Percentiles rank a stretch among this genome's conserved stretches.
These are phyloP conservation scores for Hemibagrus wyckioides DNA, from an alignment of 2,113 vertebrate species.

Conservation along the genomic window DNA sequence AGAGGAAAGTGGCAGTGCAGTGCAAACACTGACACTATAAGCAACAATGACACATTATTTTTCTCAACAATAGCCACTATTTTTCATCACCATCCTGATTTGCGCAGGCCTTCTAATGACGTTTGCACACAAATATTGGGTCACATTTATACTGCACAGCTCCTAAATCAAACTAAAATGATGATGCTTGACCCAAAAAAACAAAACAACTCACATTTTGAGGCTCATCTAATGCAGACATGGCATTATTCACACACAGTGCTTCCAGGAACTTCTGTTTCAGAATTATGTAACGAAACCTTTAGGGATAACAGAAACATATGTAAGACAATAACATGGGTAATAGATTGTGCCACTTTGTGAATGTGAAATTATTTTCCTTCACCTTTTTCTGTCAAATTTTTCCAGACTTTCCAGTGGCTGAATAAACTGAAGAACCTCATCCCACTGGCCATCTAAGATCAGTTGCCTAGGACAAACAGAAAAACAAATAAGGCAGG, in stretches of 20 bases:
- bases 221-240: conserved; percentile 91
- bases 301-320: conserved; percentile 60
- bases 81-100: background rate
- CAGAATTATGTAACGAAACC: conserved; percentile 94
- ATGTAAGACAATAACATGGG: conserved; percentile 3
- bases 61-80: background rate
- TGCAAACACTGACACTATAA: background rate
- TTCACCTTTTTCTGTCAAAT: conserved; percentile 95
- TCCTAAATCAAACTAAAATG: background rate
- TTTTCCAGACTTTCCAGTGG: conserved; percentile 96
- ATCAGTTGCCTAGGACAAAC: conserved; percentile 84
- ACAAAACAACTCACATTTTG: conserved; percentile 88
- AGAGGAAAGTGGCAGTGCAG: no score
- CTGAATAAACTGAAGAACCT: conserved; percentile 98
- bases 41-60: background rate
- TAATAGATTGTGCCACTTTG: background rate
- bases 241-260: conserved; percentile 96
- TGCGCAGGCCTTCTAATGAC: background rate
- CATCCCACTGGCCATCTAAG: conserved; percentile 97
- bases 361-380: conserved; percentile 5
- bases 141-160: background rate
- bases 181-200: background rate
- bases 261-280: conserved; percentile 98
- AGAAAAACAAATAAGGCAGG: background rate
- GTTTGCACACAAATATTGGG: background rate